Conservation (phyloP, 2,888 invertebrate genomes). For the Cyclophora punctaria region DNA sequence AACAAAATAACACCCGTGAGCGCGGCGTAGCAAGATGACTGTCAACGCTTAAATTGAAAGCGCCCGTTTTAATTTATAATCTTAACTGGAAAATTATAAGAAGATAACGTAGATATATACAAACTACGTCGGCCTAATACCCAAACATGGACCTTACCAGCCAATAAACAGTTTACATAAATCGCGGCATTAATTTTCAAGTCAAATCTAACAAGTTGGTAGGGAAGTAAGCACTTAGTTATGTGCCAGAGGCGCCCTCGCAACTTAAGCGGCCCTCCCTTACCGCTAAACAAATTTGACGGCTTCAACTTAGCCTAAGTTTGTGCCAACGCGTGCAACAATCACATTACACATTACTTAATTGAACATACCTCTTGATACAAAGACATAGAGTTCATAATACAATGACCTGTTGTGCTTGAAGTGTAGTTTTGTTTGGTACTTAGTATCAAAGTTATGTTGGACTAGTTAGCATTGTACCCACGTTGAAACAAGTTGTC, state of each 20-base stretch:
- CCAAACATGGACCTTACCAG: slow-evolving; percentile 4
- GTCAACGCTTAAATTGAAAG: no score
- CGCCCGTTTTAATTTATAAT: no score
- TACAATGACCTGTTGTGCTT: slow-evolving; percentile 4
- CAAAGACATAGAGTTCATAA: slow-evolving; percentile 19
- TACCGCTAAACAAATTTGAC: slow-evolving; percentile 75
- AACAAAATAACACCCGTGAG: no score
- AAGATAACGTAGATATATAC: no score
- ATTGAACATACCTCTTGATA: slow-evolving; percentile 13
- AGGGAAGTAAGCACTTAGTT: slow-evolving; percentile 69
- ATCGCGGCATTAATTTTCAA: slow-evolving; percentile 69
- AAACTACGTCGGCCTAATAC: slow-evolving; percentile 3
- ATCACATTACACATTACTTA: slow-evolving; percentile 21
- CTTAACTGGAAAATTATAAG: no score
- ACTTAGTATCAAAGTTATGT: slow-evolving; percentile 48
- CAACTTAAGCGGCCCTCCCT: slow-evolving; percentile 65
- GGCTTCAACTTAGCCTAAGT: slow-evolving; percentile 69
- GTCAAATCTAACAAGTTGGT: slow-evolving; percentile 71
- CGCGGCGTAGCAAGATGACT: no score
- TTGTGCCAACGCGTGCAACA: slow-evolving; percentile 52
- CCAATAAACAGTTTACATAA: slow-evolving; percentile 50
- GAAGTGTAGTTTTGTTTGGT: slow-evolving; percentile 11
- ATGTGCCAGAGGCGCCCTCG: slow-evolving; percentile 59
- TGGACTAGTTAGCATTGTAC: slow-evolving; percentile 67
- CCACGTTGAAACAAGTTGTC: slow-evolving; percentile 65